These are phyloP conservation scores for Myoxocephalus aenaeus DNA, from an alignment of 2,797 vertebrate genomes.

Conservation along the genomic window DNA sequence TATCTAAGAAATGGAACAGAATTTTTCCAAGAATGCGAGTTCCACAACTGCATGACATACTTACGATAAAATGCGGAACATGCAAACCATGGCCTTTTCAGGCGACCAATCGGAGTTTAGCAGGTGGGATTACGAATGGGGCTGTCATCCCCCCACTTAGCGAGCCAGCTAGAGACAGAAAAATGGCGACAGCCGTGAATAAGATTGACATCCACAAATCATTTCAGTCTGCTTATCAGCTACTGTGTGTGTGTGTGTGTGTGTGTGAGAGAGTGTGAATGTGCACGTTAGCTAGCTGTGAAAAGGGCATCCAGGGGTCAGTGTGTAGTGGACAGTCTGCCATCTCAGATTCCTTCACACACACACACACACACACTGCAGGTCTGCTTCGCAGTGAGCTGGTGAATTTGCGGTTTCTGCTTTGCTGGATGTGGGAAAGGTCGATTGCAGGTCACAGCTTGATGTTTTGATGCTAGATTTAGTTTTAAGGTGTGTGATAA, in stretches of 20 bases:
- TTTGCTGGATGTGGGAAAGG: conserved; percentile 75
- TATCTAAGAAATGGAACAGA: too few relatives aligned
- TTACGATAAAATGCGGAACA: background rate
- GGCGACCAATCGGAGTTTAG: background rate
- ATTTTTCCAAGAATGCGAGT: too few relatives aligned
- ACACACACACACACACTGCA: conserved; percentile 22
- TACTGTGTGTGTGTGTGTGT: background rate
- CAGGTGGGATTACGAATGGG: background rate
- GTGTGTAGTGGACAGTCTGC: conserved; percentile 57
- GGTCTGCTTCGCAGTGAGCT: conserved; percentile 69
- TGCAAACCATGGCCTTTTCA: background rate
- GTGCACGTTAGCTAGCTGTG: conserved; percentile 45
- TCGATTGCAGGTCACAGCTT: conserved; percentile 69
- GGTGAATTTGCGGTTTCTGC: conserved; percentile 72
- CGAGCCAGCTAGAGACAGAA: background rate
- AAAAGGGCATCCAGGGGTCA: conserved; percentile 69
- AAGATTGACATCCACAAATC: background rate
- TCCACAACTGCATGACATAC: too few relatives aligned
- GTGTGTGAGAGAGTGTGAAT: conserved; percentile 30
- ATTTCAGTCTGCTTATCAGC: background rate
- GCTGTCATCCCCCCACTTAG: background rate
- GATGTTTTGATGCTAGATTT: conserved; percentile 43
- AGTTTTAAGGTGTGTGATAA: conserved; percentile 35
- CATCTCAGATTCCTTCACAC: conserved; percentile 53
- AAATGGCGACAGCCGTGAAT: background rate